Base-by-base conservation (phyloP, 2,888 invertebrate genomes). In the Catocala sponsa region DNA sequence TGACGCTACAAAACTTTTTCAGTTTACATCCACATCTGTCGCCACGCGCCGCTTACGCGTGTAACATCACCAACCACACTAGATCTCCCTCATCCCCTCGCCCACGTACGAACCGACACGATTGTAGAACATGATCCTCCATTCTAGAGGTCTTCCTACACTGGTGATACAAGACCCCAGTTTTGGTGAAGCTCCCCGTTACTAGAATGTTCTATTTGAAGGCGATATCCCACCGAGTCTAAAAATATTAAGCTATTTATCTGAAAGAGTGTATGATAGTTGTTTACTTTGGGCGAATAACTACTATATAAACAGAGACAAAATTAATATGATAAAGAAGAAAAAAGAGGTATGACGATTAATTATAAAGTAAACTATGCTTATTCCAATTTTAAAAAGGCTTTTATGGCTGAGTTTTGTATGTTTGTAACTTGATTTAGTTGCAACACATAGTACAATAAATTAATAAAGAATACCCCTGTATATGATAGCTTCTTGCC, bases 1-100 rank as follows among this genome's bases (percentile, higher is more conserved):
- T 64, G 77, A 80, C 91, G 60, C 73, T 91, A 90, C 90, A 54
- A 52, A 75, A 77, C 72, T 88, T 91, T 91, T 91, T 90, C 84
- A 87, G 90, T 91, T 88, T 88, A 90, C 86, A 84, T 86, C 82
- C 87, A 89, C 92, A 92, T 93, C 91, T 92, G 93, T 93, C 92
- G 87, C 90, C 92, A 85, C 89, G 85, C 83, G 85, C 83, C 84
- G 90, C 85, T 87, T 86, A 85, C 86, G 85, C 79, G 72, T 80
- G 68, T 68, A 74, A 68, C 65, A 62, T 63, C 64, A 76, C 90
- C 89, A 88, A 69, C 77, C 50, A 72, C 58, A 59, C 51, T 9
- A 81, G 88, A 85, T 70, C 88, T 80, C 56, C 74, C 73, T 67
- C 70, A 65, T 70, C 59, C 63, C 74, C 70, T 69, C 60, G 55